Evolutionary conservation across 2,797 vertebrate genomes (phyloP).

Genomic region (Pachyuromys duprasi): DNA sequence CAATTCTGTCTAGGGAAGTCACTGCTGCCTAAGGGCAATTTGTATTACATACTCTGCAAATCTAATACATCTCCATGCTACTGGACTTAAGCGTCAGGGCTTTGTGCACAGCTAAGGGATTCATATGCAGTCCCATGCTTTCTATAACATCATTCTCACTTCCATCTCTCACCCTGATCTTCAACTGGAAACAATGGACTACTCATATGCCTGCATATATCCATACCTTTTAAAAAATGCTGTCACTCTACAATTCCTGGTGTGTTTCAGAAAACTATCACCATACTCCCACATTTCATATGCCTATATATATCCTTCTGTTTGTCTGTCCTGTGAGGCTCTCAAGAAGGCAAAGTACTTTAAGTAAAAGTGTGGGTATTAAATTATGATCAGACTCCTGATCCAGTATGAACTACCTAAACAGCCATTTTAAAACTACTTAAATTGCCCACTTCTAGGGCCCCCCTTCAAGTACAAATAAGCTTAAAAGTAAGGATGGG

Average conservation of each 20-base stretch:
- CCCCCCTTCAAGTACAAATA: not conserved
- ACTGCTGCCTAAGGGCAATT: not conserved
- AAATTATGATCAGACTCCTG: not conserved
- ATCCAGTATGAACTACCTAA: not conserved
- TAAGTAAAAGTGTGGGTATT: not conserved
- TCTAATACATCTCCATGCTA: not conserved
- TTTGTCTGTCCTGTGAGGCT: not conserved
- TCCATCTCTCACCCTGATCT: not conserved
- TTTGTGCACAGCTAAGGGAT: not conserved
- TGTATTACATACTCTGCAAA: not conserved
- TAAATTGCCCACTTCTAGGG: not conserved
- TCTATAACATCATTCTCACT: not conserved
- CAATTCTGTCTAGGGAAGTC: not conserved
- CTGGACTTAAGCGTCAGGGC: not conserved
- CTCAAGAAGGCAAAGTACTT: not conserved
- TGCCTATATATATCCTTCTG: not conserved
- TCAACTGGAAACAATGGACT: not conserved
- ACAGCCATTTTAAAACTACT: not conserved
- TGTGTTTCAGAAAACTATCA: not conserved
- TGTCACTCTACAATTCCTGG: not conserved
- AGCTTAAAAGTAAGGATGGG: constrained; percentile 3
- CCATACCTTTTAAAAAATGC: not conserved
- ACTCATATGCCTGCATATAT: not conserved
- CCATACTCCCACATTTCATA: not conserved
- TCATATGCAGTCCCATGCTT: not conserved